Percentiles rank a stretch among this genome's conserved stretches.
phyloP scores from a whole-genome alignment of 1,140 invertebrate genomes.

The Whitmania pigra region DNA sequence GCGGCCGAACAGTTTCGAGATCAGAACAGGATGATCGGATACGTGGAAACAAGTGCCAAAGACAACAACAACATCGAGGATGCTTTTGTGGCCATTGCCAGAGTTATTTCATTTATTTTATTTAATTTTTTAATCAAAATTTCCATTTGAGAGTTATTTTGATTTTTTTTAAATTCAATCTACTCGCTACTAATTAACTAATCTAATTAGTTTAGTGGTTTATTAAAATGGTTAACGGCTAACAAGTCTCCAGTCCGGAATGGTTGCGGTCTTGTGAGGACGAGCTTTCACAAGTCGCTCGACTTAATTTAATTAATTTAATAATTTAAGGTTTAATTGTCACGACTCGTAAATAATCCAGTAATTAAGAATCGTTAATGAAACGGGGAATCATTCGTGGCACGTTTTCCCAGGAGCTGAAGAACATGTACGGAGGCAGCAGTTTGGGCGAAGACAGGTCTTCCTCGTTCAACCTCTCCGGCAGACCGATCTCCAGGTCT shows the following conservation, averaged over 20 bases:
- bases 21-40: constrained; percentile 44
- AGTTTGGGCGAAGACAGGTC: constrained; percentile 2
- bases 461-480: constrained; percentile 5
- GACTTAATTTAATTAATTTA: no score
- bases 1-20: constrained; percentile 71
- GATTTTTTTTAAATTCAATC: no score
- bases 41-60: constrained; percentile 41
- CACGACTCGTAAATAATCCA: no score
- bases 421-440: constrained; percentile 20
- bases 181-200: no score
- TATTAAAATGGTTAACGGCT: no score
- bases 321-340: no score
- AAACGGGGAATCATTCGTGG: neutral
- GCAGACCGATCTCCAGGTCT: neutral
- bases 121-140: neutral
- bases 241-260: no score
- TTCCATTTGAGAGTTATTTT: no score
- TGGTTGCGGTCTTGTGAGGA: neutral
- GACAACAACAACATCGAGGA: constrained; percentile 42
- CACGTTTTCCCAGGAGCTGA: constrained; percentile 11
- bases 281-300: neutral
- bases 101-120: constrained; percentile 27
- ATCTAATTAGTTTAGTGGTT: no score
- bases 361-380: no score
- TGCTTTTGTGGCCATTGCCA: constrained; percentile 38